Base-by-base conservation (phyloP, 2,888 invertebrate genomes). In the Yponomeuta malinellus region DNA sequence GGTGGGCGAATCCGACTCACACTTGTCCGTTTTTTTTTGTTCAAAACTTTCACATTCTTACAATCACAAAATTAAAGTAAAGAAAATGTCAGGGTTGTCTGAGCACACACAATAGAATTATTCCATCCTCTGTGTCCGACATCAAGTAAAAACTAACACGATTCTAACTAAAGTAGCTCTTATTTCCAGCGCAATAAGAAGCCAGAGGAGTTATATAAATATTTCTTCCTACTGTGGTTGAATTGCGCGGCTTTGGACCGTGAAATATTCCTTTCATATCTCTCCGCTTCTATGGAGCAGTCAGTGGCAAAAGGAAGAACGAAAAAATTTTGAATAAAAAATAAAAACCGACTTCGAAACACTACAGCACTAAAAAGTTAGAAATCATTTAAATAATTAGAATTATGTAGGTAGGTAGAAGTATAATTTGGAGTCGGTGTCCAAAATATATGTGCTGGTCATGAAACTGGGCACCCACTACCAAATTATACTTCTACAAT, bases 261-360 rank as follows among this genome's bases (percentile, higher is more conserved):
- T 59, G 52, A 59, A 59, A 59, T 59, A 59, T 59, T 15, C 52
- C 52, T 59, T 59, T 59, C 52, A 59, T 59, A 59, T 59, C 52
- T 59, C 52, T 15, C 52, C 52, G 52, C 52, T 12, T 59, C 52
- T 59, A 15, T 59, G 12, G 52, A 59, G 15, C 3, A 59, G 52
- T 4, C 12, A 59, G 52, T 59, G 12, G 12, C 12, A 59, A 59
- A 59, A 59, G 52, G 52, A 59, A 43, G 43, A 6, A 43, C 0
- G 43, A 43, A 43, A 43, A 43, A 5, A 8, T 43, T 23, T 23
- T 23, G 0, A 23, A 23, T 23, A 23, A 23, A 23, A 23, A 23
- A 23, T 23, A 23, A 23, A 23, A 23, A 23, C 23, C 23, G 23
- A 23, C 23, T 23, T 23, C 23, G 23, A 1, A 23, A 23, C 23